Evolutionary conservation across 2,797 vertebrate species (phyloP).

Genomic region (Sciaenops ocellatus): DNA sequence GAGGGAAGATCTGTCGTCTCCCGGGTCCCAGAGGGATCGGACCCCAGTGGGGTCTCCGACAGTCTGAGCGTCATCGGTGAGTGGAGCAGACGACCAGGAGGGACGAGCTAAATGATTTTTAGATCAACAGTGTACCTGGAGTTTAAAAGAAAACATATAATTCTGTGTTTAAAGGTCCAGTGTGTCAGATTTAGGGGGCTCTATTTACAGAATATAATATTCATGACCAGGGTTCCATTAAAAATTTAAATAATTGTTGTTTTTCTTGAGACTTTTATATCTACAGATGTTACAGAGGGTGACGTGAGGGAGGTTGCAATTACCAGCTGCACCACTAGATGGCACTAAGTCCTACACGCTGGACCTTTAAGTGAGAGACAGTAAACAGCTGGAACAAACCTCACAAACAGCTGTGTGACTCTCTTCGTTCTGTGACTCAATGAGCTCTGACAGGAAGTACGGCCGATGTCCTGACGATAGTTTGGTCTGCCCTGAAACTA

Average conservation of each 20-base stretch:
- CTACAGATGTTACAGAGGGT: too few relatives aligned
- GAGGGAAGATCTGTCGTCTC: conserved; percentile 55
- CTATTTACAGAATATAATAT: too few relatives aligned
- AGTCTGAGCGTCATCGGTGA: conserved; percentile 53
- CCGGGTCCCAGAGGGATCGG: conserved; percentile 53
- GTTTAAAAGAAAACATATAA: too few relatives aligned
- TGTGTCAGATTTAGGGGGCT: too few relatives aligned
- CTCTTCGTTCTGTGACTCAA: conserved; percentile 84
- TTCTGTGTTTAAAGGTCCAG: too few relatives aligned
- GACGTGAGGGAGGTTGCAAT: too few relatives aligned
- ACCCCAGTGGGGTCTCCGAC: conserved; percentile 57
- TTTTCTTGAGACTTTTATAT: too few relatives aligned
- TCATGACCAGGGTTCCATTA: too few relatives aligned
- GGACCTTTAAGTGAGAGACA: neutral
- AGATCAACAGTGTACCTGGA: neutral
- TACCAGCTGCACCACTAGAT: too few relatives aligned
- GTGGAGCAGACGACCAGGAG: neutral
- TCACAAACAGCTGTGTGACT: conserved; percentile 88
- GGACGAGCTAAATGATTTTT: neutral
- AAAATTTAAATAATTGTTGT: too few relatives aligned
- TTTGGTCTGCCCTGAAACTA: conserved; percentile 82
- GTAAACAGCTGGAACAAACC: conserved; percentile 78
- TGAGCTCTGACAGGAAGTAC: conserved; percentile 86
- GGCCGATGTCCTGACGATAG: conserved; percentile 75
- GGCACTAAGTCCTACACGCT: too few relatives aligned